Percentiles rank a stretch among this genome's conserved stretches.
Conservation (phyloP, 2,113 vertebrate genomes). For the Etheostoma spectabile region DNA sequence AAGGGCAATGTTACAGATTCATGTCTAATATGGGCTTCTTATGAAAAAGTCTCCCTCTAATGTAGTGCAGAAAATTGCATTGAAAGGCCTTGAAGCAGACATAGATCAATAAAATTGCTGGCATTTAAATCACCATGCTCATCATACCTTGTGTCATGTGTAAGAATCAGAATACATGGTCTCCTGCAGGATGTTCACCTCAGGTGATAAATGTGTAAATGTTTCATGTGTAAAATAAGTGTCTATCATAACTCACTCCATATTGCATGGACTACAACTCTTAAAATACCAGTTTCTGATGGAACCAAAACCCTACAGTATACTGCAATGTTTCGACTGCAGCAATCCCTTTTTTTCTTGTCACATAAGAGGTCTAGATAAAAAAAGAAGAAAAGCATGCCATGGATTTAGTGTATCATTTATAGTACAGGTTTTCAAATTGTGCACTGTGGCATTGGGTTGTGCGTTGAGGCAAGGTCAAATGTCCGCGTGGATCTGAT, state of each 20-base stretch:
- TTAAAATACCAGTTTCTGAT: not conserved
- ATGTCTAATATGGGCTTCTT: constrained; percentile 15
- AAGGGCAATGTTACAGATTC: constrained; percentile 22
- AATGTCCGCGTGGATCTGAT: constrained; percentile 38
- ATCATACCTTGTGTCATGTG: constrained; percentile 27
- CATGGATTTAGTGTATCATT: not conserved
- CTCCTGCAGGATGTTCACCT: constrained; percentile 12
- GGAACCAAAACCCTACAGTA: not conserved
- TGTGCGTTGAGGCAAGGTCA: constrained; percentile 45
- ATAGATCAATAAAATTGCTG: constrained; percentile 61
- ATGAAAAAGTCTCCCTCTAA: constrained; percentile 61
- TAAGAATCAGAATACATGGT: constrained; percentile 16
- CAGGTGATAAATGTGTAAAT: constrained; percentile 28
- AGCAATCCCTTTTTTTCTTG: not conserved
- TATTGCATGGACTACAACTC: not conserved
- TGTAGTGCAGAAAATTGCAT: constrained; percentile 59
- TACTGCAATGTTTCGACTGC: not conserved
- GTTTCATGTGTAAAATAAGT: not conserved
- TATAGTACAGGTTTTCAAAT: constrained; percentile 6
- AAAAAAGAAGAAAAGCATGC: not conserved
- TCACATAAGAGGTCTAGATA: not conserved
- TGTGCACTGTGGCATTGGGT: not conserved
- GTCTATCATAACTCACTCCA: constrained; percentile 17
- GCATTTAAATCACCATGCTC: constrained; percentile 63
- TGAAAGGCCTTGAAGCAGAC: constrained; percentile 62